These are phyloP conservation scores for Apistogramma diplotaenia DNA, from an alignment of 2,113 vertebrate species.

Conservation along the genomic window DNA sequence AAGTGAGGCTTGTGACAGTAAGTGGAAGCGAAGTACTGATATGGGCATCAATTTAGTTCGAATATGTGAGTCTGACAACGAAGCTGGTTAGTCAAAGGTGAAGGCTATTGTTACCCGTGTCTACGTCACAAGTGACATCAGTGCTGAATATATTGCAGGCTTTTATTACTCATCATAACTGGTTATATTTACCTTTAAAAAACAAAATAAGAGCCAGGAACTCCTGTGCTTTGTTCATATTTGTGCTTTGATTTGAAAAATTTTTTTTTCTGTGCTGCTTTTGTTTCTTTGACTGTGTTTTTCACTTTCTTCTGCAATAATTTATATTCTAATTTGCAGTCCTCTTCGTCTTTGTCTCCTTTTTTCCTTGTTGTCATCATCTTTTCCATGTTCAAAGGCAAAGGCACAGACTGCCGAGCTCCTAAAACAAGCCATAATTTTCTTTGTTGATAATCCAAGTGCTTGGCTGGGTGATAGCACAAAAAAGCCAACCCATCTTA, in stretches of 20 bases:
- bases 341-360: not conserved
- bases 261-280: not conserved
- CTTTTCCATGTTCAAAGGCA: slow-evolving; percentile 65
- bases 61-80: not conserved
- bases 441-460: slow-evolving; percentile 68
- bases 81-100: slow-evolving; percentile 37
- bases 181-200: not conserved
- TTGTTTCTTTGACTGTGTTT: slow-evolving; percentile 6
- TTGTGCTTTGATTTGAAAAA: not conserved
- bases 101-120: slow-evolving; percentile 14
- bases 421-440: slow-evolving; percentile 52
- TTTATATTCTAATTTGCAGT: slow-evolving; percentile 24
- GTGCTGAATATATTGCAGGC: not conserved
- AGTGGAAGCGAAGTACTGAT: slow-evolving; percentile 39
- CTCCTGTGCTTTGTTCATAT: not conserved
- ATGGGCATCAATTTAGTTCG: not conserved
- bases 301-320: not conserved
- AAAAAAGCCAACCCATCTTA: slow-evolving; percentile 56
- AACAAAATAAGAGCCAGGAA: not conserved
- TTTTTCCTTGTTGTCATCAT: slow-evolving; percentile 39
- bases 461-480: slow-evolving; percentile 53
- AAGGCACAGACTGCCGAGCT: slow-evolving; percentile 32
- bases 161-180: slow-evolving; percentile 33
- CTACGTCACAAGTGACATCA: slow-evolving; percentile 40
- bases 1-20: slow-evolving; percentile 8